A percentile compares a stretch with the other conserved stretches of the same genome.
phyloP scores from a whole-genome alignment of 2,113 vertebrate species.

The Colistium nudipinnis region DNA sequence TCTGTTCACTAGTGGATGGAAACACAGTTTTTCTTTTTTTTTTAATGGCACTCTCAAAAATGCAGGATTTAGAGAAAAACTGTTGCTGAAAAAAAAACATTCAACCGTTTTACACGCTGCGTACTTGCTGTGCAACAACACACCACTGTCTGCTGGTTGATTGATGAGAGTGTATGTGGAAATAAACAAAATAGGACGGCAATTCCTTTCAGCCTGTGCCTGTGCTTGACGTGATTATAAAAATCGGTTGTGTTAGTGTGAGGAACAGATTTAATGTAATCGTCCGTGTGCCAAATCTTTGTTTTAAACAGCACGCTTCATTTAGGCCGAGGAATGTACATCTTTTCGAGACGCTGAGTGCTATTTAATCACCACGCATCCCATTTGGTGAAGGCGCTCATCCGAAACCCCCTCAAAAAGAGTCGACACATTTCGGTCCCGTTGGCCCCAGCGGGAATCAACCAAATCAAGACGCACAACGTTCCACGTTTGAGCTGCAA shows the following conservation, averaged over 20 bases:
- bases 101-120: no score
- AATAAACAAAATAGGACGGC: conserved; percentile 2
- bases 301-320: conserved; percentile 4
- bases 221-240: background rate
- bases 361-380: background rate
- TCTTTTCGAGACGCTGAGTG: background rate
- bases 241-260: background rate
- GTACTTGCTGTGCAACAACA: background rate
- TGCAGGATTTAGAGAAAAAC: background rate
- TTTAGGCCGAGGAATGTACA: background rate
- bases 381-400: background rate
- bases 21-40: no score
- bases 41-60: background rate
- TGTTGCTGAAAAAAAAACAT: background rate
- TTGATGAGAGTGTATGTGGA: background rate
- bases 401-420: conserved; percentile 10
- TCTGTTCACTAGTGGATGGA: background rate
- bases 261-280: background rate
- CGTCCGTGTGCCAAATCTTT: background rate
- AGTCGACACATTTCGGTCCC: conserved; percentile 18
- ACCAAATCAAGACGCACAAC: conserved; percentile 50
- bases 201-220: background rate
- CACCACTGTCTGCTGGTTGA: background rate
- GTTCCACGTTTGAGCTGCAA: background rate
- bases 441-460: conserved; percentile 16